Conservation (phyloP, 2,113 vertebrate species). For the Prietella phreatophila region DNA sequence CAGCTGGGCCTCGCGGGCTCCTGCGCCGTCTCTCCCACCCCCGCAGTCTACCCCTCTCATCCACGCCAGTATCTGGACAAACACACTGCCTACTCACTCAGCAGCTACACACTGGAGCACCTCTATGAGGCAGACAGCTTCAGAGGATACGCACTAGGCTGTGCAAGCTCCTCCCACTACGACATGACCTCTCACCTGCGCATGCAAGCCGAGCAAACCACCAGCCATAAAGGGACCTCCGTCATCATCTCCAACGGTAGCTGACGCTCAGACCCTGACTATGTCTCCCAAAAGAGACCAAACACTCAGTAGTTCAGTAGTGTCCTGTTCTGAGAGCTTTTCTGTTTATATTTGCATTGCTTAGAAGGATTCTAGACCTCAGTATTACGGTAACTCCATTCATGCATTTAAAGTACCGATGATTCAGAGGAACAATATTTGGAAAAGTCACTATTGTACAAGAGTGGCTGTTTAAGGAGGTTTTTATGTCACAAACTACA, state of each 20-base stretch:
- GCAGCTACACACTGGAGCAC: constrained; percentile 91
- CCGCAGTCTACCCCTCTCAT: constrained; percentile 75
- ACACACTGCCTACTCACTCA: constrained; percentile 87
- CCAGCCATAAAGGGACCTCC: constrained; percentile 92
- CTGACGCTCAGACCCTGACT: constrained; percentile 72
- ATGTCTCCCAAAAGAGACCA: neutral
- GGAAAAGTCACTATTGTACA: constrained; percentile 29
- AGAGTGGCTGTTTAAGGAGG: neutral
- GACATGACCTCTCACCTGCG: constrained; percentile 90
- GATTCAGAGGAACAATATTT: constrained; percentile 23
- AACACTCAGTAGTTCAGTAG: constrained; percentile 18
- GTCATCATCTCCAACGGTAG: constrained; percentile 98
- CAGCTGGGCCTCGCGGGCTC: constrained; percentile 77
- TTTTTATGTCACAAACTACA: neutral
- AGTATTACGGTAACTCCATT: constrained; percentile 20
- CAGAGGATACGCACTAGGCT: constrained; percentile 84
- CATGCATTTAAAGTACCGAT: constrained; percentile 23
- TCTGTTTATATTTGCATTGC: constrained; percentile 19
- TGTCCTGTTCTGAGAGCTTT: constrained; percentile 25
- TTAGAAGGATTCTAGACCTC: constrained; percentile 34
- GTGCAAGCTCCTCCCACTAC: constrained; percentile 84
- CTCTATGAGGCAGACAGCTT: constrained; percentile 90
- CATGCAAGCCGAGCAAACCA: constrained; percentile 84
- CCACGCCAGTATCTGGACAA: constrained; percentile 89
- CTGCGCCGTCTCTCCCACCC: constrained; percentile 79